A percentile compares a stretch with the other conserved stretches of the same genome.
These are phyloP conservation scores for Drosophila macrothrix DNA, from an alignment of 2,888 invertebrate genomes.

Conservation along the genomic window DNA sequence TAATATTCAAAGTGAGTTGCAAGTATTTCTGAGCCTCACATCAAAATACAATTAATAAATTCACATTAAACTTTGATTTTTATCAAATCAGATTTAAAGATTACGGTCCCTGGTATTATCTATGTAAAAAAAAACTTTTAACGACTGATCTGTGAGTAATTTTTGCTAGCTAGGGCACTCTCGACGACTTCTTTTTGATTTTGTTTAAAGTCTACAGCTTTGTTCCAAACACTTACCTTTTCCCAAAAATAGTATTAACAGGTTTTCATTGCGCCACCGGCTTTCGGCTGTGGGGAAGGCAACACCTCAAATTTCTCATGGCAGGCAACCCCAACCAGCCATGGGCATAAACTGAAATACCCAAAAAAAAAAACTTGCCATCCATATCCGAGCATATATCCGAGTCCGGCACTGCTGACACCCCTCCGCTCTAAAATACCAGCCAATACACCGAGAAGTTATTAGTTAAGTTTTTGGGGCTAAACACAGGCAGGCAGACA, in stretches of 20 bases:
- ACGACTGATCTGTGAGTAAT: neutral
- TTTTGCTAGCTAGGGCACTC: no score
- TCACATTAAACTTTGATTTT: neutral
- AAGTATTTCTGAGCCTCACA: neutral
- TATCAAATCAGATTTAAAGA: neutral
- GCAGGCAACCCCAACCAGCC: neutral
- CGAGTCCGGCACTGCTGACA: neutral
- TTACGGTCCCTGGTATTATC: neutral
- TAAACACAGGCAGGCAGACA: neutral
- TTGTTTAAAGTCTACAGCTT: neutral
- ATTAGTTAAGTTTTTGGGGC: slow-evolving; percentile 59
- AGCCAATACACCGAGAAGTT: slow-evolving; percentile 53
- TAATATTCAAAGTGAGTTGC: neutral
- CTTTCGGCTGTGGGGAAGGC: neutral
- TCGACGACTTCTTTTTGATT: neutral
- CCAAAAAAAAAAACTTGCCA: slow-evolving; percentile 1
- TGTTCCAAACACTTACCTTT: neutral
- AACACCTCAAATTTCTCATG: slow-evolving; percentile 2
- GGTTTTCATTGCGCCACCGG: neutral
- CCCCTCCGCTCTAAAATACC: slow-evolving; percentile 4
- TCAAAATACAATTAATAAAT: neutral
- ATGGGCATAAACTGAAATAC: slow-evolving; percentile 10
- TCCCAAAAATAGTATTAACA: neutral
- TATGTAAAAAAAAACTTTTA: no score
- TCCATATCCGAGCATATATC: slow-evolving; percentile 1